These are phyloP conservation scores for Pyrocoelia pectoralis DNA, from an alignment of 2,888 invertebrate genomes.

Conservation along the genomic window DNA sequence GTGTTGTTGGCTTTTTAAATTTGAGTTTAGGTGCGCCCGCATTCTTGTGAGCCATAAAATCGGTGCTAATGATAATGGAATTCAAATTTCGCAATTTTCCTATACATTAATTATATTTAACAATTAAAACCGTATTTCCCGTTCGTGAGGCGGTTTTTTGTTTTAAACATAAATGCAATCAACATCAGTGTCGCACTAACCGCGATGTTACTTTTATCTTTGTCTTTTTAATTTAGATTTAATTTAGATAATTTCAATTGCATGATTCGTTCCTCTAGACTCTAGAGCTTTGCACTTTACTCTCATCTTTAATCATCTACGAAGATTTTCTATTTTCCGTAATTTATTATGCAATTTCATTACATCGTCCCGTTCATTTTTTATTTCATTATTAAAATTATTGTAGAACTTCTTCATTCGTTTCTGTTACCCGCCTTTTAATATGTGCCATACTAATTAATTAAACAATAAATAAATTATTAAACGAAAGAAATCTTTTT, in stretches of 20 bases:
- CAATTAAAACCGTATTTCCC: background rate
- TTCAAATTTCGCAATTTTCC: no score
- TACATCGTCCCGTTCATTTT: no score
- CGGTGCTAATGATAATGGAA: slow-evolving; percentile 11
- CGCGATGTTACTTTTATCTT: slow-evolving; percentile 11
- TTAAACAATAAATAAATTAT: no score
- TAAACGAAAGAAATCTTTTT: no score
- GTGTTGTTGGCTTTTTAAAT: slow-evolving; percentile 17
- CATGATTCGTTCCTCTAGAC: slow-evolving; percentile 12
- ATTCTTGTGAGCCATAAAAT: slow-evolving; percentile 20
- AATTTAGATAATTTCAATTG: slow-evolving; percentile 19
- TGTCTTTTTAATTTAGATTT: slow-evolving; percentile 24
- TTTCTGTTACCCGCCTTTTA: no score
- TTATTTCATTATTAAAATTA: no score
- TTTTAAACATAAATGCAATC: slow-evolving; percentile 4
- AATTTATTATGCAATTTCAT: background rate
- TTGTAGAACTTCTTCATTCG: no score
- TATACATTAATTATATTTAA: background rate
- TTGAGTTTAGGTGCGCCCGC: slow-evolving; percentile 8
- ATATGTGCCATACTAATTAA: no score
- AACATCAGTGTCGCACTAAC: slow-evolving; percentile 3
- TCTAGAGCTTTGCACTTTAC: slow-evolving; percentile 6
- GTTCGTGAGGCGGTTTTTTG: background rate
- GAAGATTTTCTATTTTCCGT: background rate
- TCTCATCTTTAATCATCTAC: background rate